Evolutionary conservation across 2,797 vertebrate genomes (phyloP).

Genomic region (Fistularia commersonii): DNA sequence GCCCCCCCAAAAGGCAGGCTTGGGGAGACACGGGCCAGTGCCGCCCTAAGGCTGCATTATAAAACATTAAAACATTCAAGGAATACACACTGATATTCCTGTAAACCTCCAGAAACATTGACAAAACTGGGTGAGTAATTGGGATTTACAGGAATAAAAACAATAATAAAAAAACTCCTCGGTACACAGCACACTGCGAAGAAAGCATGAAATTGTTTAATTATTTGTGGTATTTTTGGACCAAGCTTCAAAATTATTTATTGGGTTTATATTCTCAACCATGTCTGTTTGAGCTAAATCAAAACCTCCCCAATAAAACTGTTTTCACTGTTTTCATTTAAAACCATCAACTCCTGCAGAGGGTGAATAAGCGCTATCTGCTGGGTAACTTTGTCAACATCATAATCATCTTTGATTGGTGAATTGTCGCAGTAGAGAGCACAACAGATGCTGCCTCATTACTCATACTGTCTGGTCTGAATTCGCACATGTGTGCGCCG

Average conservation of each 20-base stretch:
- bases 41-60: too few species aligned
- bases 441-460: slow-evolving; percentile 69
- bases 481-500: slow-evolving; percentile 11
- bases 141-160: too few species aligned
- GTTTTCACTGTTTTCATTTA: slow-evolving; percentile 34
- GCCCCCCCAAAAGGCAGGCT: too few species aligned
- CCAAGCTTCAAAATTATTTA: not conserved
- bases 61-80: too few species aligned
- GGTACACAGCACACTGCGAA: too few species aligned
- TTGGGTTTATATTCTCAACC: not conserved
- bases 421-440: slow-evolving; percentile 45
- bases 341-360: slow-evolving; percentile 47
- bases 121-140: too few species aligned
- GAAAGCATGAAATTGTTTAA: not conserved
- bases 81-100: too few species aligned
- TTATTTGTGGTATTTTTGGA: not conserved
- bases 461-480: slow-evolving; percentile 41
- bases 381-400: slow-evolving; percentile 67
- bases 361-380: slow-evolving; percentile 54
- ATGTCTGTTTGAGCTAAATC: not conserved
- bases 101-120: too few species aligned
- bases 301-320: slow-evolving; percentile 16
- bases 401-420: slow-evolving; percentile 73
- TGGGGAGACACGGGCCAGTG: too few species aligned
- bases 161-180: too few species aligned